A percentile compares a stretch with the other conserved stretches of the same genome.
Evolutionary conservation across 2,888 invertebrate genomes (phyloP).

Genomic region (Saturnia japonica): DNA sequence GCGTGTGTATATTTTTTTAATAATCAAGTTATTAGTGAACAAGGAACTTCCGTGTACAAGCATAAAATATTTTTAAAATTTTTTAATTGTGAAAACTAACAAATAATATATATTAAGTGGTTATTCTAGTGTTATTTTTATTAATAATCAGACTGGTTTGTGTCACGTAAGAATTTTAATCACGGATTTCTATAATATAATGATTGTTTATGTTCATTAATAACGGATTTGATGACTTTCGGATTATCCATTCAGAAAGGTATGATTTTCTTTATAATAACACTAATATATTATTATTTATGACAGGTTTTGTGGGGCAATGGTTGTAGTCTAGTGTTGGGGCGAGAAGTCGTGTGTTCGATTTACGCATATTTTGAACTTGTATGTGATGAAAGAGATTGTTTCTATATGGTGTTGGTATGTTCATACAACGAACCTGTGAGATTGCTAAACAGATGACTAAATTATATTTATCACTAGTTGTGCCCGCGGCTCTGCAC

Average conservation of each 20-base stretch:
- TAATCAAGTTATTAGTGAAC: constrained; percentile 12
- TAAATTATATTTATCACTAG: neutral
- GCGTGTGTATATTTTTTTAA: constrained; percentile 32
- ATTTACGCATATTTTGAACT: neutral
- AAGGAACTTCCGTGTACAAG: constrained; percentile 16
- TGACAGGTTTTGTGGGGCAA: neutral
- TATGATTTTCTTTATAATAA: neutral
- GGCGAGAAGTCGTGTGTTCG: neutral
- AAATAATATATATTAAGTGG: neutral
- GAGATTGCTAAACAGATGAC: neutral
- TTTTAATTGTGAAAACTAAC: constrained; percentile 2
- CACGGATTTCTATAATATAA: constrained; percentile 2
- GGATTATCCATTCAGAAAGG: neutral
- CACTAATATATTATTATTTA: neutral
- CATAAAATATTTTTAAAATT: neutral
- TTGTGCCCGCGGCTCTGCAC: too few relatives aligned
- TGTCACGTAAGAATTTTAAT: neutral
- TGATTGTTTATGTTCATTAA: neutral
- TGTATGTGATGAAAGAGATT: neutral
- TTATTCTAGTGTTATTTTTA: neutral
- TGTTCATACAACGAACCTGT: neutral
- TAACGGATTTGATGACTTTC: constrained; percentile 10
- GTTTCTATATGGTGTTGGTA: neutral
- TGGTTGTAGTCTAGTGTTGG: too few relatives aligned
- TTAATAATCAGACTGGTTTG: constrained; percentile 10